A percentile compares a stretch with the other conserved stretches of the same genome.
phyloP scores from a whole-genome alignment of 2,113 vertebrate genomes.

The Marmota monax region DNA sequence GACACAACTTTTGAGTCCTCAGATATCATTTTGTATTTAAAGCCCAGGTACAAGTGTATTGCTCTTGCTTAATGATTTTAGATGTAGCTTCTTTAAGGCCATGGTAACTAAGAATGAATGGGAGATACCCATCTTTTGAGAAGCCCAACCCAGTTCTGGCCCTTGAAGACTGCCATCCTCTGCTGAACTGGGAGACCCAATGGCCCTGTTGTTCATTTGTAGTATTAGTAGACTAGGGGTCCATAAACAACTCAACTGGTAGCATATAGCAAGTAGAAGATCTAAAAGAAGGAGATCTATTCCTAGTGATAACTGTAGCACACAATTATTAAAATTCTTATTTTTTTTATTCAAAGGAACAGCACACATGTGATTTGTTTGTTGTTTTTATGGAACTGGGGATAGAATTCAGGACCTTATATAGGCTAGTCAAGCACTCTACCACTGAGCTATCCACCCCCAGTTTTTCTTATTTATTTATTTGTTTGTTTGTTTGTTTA shows the following conservation, averaged over 20 bases:
- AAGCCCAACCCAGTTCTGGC: neutral
- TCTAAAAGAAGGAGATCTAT: neutral
- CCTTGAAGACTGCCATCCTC: neutral
- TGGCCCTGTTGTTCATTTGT: neutral
- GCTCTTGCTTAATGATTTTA: neutral
- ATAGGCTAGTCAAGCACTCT: too few relatives aligned
- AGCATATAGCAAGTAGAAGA: neutral
- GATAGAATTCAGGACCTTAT: too few relatives aligned
- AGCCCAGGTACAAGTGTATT: neutral
- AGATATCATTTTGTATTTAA: neutral
- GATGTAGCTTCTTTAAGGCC: neutral
- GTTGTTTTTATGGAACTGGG: too few relatives aligned
- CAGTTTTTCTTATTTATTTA: too few relatives aligned
- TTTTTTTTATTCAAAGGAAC: neutral
- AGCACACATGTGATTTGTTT: neutral
- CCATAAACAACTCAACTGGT: neutral
- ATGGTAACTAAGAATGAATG: neutral
- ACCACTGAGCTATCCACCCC: too few relatives aligned
- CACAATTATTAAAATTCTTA: neutral
- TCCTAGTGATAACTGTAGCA: neutral
- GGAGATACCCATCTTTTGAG: neutral
- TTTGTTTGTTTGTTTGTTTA: too few relatives aligned
- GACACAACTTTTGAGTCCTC: neutral
- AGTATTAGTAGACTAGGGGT: neutral
- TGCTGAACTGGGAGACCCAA: neutral